Conservation (phyloP, 1,140 invertebrate species). For the Cylas formicarius region DNA sequence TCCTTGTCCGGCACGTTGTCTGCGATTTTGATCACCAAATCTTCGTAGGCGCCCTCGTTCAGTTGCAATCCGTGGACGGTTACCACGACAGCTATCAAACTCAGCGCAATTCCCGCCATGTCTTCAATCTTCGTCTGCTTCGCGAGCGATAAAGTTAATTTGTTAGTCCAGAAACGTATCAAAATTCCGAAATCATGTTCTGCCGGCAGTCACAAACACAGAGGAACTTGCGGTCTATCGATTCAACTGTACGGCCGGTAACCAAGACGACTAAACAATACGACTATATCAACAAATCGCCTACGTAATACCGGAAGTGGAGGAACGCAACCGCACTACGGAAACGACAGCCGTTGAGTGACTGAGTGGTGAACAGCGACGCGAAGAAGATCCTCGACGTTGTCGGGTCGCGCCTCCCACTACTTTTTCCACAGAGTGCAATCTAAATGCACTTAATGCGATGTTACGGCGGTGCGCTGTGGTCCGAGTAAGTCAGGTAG, state of each 20-base stretch:
- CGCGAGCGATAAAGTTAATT: too few relatives aligned
- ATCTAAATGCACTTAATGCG: constrained; percentile 20
- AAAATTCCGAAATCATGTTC: not conserved
- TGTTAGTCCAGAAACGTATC: too few relatives aligned
- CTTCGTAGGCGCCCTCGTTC: constrained; percentile 39
- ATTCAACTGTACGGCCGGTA: constrained; percentile 16
- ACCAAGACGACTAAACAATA: constrained; percentile 12
- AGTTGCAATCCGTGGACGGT: constrained; percentile 27
- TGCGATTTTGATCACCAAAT: constrained; percentile 37
- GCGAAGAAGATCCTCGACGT: constrained; percentile 15
- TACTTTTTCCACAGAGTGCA: constrained; percentile 11
- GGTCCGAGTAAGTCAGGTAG: constrained; percentile 22
- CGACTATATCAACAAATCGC: constrained; percentile 21
- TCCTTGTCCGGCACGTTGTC: constrained; percentile 38
- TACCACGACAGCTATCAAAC: constrained; percentile 1
- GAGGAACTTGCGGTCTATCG: too few relatives aligned
- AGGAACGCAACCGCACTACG: not conserved
- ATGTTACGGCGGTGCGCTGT: constrained; percentile 18
- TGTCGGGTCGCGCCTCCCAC: constrained; percentile 18
- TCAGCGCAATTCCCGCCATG: not conserved
- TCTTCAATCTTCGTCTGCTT: not conserved
- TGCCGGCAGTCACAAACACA: not conserved
- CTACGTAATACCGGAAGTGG: constrained; percentile 11
- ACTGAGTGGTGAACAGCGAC: constrained; percentile 9
- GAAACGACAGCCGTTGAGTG: constrained; percentile 12